A percentile compares a stretch with the other conserved stretches of the same genome.
These are phyloP conservation scores for Eupithecia insigniata DNA, from an alignment of 2,888 invertebrate genomes.

Conservation along the genomic window DNA sequence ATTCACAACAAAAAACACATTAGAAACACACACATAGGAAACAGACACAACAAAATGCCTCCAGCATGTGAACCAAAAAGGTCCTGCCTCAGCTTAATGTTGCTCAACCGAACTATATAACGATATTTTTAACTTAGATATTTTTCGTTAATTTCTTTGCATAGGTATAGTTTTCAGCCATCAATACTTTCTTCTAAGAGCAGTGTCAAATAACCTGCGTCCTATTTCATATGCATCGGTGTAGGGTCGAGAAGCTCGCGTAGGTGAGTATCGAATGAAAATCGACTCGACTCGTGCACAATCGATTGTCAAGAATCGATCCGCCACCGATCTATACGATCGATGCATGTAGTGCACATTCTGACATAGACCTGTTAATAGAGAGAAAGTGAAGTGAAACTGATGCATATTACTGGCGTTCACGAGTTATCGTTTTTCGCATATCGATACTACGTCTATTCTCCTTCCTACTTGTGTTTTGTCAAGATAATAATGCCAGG, in stretches of 20 bases:
- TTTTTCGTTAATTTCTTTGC: background rate
- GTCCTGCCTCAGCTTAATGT: no score
- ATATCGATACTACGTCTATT: constrained; percentile 28
- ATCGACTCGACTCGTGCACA: constrained; percentile 57
- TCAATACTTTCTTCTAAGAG: background rate
- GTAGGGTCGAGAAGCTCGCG: constrained; percentile 45
- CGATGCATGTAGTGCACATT: constrained; percentile 37
- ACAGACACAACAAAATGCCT: no score
- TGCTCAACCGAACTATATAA: no score
- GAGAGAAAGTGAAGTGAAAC: constrained; percentile 36
- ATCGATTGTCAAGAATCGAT: constrained; percentile 73
- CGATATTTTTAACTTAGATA: background rate
- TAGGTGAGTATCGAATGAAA: constrained; percentile 72
- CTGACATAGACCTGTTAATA: constrained; percentile 41
- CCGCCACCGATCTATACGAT: constrained; percentile 54
- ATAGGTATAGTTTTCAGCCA: background rate
- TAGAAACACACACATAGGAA: no score
- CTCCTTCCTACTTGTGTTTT: constrained; percentile 17
- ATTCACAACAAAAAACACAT: no score
- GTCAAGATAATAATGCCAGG: constrained; percentile 24
- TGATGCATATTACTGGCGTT: constrained; percentile 25
- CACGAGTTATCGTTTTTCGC: constrained; percentile 24
- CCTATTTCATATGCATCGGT: constrained; percentile 38
- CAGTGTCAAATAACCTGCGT: background rate
- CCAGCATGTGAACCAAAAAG: no score